Base-by-base conservation (phyloP, 2,113 vertebrate genomes). In the Columba livia region DNA sequence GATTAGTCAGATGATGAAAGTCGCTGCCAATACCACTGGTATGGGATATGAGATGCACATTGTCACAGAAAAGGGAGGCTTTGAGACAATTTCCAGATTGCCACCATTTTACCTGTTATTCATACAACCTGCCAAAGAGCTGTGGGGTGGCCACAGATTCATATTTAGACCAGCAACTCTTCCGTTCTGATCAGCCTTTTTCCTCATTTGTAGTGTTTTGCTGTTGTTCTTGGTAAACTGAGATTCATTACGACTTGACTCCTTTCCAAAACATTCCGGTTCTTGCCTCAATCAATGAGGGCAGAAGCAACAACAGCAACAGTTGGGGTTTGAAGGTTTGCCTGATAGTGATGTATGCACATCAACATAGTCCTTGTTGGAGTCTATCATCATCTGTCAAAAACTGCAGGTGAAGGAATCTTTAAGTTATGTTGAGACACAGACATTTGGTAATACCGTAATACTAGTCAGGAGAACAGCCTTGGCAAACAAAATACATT, bases 91-190 rank as follows among this genome's bases (percentile, higher is more conserved):
- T 83, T 93, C 79, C 82, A 90, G 69, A 64, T 9, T 84, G 61
- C 36, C 72, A 91, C 61, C 53, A 40, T 96, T 91, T 91, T 93
- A 94, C 92, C 94, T 93, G 83, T 67, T 91, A 31, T 72, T 86
- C 31, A 74, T 7, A 81, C 73, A 96, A 87, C 88, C 77, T 82
- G 90, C 48, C 58, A 89, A 74, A 84, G 57, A 92, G 80, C 50
- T 75, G 61, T 58, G 50, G 23, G 20, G 13, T 67, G 23, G 44
- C 58, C 73, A 83, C 21, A 86, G 57, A 78, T 65, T 78, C 56
- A 32, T 17, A 19, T 79, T 87, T 87, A 92, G 48, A 72, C 23
- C 82, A 89, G 61, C 7, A 18, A 31, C 70, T 90, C 90, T 84
- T 96, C 75, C 78, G 51, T n/a, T 73, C 54, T 51, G 1, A 48